These are phyloP conservation scores for Chionoecetes opilio DNA, from an alignment of 1,140 invertebrate species.

Conservation along the genomic window DNA sequence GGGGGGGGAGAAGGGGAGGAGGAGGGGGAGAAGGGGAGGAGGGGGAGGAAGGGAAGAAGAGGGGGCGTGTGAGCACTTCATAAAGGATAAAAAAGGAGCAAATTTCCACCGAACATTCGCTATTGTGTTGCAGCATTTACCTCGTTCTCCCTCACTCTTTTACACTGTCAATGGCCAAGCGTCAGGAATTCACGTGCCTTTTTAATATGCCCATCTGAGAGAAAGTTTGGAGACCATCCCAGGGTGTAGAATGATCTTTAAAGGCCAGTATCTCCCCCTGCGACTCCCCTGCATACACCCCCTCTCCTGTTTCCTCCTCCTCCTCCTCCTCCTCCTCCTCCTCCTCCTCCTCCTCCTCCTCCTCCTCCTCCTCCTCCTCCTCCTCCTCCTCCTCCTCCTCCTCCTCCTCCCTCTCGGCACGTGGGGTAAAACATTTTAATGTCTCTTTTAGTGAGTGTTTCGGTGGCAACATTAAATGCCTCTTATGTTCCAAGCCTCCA, in stretches of 20 bases:
- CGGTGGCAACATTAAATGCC: conserved; percentile 62
- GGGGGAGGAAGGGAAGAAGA: neutral
- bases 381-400: neutral
- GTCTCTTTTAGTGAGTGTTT: conserved; percentile 64
- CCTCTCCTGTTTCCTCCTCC: no score
- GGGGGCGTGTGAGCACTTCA: neutral
- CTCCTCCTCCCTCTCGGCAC: conserved; percentile 41
- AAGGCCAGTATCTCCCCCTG: neutral
- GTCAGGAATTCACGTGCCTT: conserved; percentile 41
- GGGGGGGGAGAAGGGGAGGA: neutral
- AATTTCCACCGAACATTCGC: conserved; percentile 12
- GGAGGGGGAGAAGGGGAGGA: neutral
- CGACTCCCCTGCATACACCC: neutral
- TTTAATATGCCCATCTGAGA: conserved; percentile 50
- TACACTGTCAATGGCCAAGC: neutral
- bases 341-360: neutral
- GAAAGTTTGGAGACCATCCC: conserved; percentile 41
- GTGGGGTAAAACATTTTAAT: conserved; percentile 57
- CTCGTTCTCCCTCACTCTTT: conserved; percentile 35
- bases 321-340: neutral
- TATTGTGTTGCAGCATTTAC: neutral
- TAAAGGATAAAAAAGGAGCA: neutral
- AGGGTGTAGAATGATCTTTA: conserved; percentile 20
- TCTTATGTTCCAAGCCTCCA: conserved; percentile 49
- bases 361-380: neutral